Base-by-base conservation (phyloP, 2,113 vertebrate genomes). In the Brienomyrus longianalis region DNA sequence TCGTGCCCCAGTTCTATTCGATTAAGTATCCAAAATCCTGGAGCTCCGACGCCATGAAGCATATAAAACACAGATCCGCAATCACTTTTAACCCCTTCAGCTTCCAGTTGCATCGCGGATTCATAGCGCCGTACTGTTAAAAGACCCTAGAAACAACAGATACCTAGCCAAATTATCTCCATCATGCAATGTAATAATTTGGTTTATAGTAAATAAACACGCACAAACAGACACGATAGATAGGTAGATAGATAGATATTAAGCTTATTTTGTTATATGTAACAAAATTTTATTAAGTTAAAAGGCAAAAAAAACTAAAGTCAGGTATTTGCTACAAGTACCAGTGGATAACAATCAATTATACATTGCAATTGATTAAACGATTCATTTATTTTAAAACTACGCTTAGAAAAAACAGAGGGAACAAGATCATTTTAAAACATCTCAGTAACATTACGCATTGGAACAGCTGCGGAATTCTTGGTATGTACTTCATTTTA, bases 11-110 rank as follows among this genome's bases (percentile, higher is more conserved):
- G 31, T 52, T 87, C 5, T 54, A 56, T 84, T 84, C 45, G 17
- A 43, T 80, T 5, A 87, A 31, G 85, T 87, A 17, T 87, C 83
- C 87, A 88, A 80, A 87, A 54, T 52, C n/a, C 88, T 15, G 27
- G 66, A 39, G 88, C 88, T 54, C 15, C 48, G 83, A 74, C 21
- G 43, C 45, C 43, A 19, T 13, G 59, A 6, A 47, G 39, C 27
- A 74, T 47, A 21, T 88, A 47, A 54, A 47, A 51, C 17, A 17
- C 10, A 88, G 19, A 70, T 88, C 88, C 62, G 88, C 62, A 88
- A 88, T 88, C 59, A 74, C 13, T 48, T 31, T 88, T 77, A 88
- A 88, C 88, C 88, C 88, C 59, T 70, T 19, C 13, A 27, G 19
- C 39, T 23, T 45, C 45, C 45, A 23, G 43, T 48, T 84, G 19